A percentile compares a stretch with the other conserved stretches of the same genome.
phyloP scores from a whole-genome alignment of 2,888 invertebrate genomes.

The Pammene aurita region DNA sequence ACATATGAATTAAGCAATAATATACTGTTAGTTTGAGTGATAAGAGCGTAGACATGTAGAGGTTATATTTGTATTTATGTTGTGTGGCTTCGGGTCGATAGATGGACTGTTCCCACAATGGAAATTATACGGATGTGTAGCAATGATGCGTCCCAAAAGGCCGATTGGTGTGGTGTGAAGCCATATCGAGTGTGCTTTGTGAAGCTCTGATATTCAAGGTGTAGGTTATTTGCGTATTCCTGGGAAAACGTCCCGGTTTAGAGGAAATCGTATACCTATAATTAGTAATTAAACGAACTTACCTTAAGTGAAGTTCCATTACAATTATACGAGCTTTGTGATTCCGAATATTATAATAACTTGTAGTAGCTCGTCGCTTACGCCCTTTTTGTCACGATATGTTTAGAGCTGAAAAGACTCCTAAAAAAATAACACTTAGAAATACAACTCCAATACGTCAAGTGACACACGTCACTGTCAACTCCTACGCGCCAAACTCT shows the following conservation, averaged over 20 bases:
- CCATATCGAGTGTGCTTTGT: not conserved
- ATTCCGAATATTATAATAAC: no score
- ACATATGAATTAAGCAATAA: slow-evolving; percentile 16
- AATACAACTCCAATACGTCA: no score
- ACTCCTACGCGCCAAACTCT: no score
- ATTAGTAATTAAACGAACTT: no score
- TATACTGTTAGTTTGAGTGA: not conserved
- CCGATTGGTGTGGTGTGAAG: slow-evolving; percentile 28
- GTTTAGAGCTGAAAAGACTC: no score
- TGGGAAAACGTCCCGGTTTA: not conserved
- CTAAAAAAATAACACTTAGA: no score
- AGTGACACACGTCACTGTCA: no score
- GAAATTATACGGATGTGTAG: slow-evolving; percentile 60
- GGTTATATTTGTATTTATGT: not conserved
- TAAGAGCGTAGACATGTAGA: not conserved
- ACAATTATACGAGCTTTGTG: no score
- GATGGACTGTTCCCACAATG: slow-evolving; percentile 55
- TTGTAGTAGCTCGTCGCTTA: no score
- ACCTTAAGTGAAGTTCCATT: no score
- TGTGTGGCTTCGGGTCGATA: slow-evolving; percentile 36
- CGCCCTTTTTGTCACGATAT: no score
- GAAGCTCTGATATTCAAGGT: not conserved
- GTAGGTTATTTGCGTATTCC: not conserved
- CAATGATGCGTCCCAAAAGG: slow-evolving; percentile 55
- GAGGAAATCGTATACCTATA: no score